Evolutionary conservation across 2,113 vertebrate genomes (phyloP).

Genomic region (Nycticebus coucang): DNA sequence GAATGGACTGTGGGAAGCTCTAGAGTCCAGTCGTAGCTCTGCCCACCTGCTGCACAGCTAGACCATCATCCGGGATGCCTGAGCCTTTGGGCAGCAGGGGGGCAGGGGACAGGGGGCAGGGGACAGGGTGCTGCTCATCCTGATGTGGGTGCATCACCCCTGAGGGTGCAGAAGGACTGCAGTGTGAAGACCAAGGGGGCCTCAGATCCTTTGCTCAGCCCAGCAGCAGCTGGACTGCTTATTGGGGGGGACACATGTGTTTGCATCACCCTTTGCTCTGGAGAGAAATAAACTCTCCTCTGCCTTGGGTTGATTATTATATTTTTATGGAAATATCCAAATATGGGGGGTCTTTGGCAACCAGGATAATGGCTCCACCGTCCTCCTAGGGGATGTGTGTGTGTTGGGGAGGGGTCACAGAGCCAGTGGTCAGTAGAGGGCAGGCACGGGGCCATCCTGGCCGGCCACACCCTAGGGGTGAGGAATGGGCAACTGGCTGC

Average conservation of each 20-base stretch:
- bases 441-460: fast-evolving
- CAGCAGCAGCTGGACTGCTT: no score
- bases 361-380: not conserved
- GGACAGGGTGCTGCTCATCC: fast-evolving
- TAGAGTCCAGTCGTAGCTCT: fast-evolving
- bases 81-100: not conserved
- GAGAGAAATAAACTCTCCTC: not conserved
- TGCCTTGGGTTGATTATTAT: not conserved
- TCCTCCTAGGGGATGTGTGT: not conserved
- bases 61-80: not conserved
- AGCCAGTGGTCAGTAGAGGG: not conserved
- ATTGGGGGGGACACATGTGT: fast-evolving
- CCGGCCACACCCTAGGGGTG: not conserved
- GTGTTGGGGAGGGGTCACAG: not conserved
- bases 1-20: fast-evolving
- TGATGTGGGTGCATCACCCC: not conserved
- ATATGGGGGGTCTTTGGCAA: not conserved
- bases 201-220: not conserved
- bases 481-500: not conserved
- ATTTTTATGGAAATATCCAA: not conserved
- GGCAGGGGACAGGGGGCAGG: no score
- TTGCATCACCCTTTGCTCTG: not conserved
- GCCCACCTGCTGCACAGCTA: fast-evolving
- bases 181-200: fast-evolving
- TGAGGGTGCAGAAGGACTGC: fast-evolving